Conservation (phyloP, 1,140 invertebrate genomes). For the Anagrus nilaparvatae region DNA sequence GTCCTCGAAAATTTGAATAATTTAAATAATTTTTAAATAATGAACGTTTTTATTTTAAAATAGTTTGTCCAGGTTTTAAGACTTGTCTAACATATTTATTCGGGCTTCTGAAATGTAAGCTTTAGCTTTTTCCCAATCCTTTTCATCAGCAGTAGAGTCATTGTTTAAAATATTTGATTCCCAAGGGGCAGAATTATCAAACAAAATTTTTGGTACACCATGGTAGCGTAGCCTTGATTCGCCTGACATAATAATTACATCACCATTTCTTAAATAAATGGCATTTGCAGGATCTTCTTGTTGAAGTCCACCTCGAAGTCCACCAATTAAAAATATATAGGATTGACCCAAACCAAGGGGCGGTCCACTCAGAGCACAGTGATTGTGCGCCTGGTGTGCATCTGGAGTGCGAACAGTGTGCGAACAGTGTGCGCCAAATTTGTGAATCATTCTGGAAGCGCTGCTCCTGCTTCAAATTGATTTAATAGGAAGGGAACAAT, state of each 20-base stretch:
- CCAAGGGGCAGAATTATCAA: constrained; percentile 41
- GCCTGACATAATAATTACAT: constrained; percentile 73
- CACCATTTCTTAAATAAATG: constrained; percentile 66
- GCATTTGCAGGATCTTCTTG: constrained; percentile 55
- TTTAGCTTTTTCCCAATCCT: constrained; percentile 45
- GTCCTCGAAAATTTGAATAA: constrained; percentile 8
- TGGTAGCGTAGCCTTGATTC: constrained; percentile 69
- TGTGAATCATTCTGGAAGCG: too few species aligned
- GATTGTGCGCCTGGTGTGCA: too few species aligned
- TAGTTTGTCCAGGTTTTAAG: constrained; percentile 37
- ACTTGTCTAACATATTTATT: constrained; percentile 72
- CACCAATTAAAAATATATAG: constrained; percentile 78
- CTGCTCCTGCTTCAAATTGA: too few species aligned
- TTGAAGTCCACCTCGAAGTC: too few species aligned
- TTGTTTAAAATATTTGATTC: constrained; percentile 22
- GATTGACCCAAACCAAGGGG: too few species aligned
- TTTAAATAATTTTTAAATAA: constrained; percentile 5
- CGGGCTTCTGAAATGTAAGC: constrained; percentile 50
- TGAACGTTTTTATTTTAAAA: constrained; percentile 4
- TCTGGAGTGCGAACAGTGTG: too few species aligned
- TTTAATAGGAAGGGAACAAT: too few species aligned
- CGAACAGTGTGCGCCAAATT: too few species aligned
- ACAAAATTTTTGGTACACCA: constrained; percentile 69
- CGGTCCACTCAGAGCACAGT: too few species aligned
- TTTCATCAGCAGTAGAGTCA: constrained; percentile 19